Percentiles rank a stretch among this genome's conserved stretches.
These are phyloP conservation scores for Xestia xanthographa DNA, from an alignment of 2,888 invertebrate species.

Conservation along the genomic window DNA sequence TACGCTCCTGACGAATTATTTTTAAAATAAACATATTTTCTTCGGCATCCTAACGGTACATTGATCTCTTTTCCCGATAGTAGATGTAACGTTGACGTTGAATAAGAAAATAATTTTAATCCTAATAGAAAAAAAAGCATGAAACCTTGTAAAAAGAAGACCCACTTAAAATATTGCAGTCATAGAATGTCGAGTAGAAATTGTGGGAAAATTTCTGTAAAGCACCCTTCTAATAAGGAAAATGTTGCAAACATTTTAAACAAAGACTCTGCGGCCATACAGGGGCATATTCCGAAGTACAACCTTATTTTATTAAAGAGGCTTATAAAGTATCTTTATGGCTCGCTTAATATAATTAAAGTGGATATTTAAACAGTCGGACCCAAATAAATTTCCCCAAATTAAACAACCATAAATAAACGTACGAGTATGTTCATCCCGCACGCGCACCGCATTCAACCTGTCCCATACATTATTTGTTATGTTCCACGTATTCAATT, in stretches of 20 bases:
- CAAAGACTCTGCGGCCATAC: slow-evolving; percentile 40
- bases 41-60: not conserved
- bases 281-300: slow-evolving; percentile 31
- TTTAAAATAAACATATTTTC: not conserved
- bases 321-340: slow-evolving; percentile 58
- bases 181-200: slow-evolving; percentile 37
- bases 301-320: slow-evolving; percentile 51
- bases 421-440: slow-evolving; percentile 20
- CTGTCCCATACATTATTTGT: slow-evolving; percentile 19
- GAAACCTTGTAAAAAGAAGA: slow-evolving; percentile 12
- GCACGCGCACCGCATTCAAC: slow-evolving; percentile 4
- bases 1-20: not conserved
- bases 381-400: slow-evolving; percentile 55
- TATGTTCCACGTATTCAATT: slow-evolving; percentile 19
- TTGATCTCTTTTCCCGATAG: not conserved
- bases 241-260: slow-evolving; percentile 53
- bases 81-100: not conserved
- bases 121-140: slow-evolving; percentile 12
- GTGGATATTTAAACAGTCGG: slow-evolving; percentile 52
- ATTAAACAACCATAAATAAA: slow-evolving; percentile 56
- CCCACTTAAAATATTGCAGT: slow-evolving; percentile 42
- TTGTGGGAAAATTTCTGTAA: slow-evolving; percentile 29
- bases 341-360: slow-evolving; percentile 61
- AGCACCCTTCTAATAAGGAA: slow-evolving; percentile 51
- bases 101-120: not conserved